phyloP scores from a whole-genome alignment of 2,113 vertebrate species.

The Lathamus discolor region DNA sequence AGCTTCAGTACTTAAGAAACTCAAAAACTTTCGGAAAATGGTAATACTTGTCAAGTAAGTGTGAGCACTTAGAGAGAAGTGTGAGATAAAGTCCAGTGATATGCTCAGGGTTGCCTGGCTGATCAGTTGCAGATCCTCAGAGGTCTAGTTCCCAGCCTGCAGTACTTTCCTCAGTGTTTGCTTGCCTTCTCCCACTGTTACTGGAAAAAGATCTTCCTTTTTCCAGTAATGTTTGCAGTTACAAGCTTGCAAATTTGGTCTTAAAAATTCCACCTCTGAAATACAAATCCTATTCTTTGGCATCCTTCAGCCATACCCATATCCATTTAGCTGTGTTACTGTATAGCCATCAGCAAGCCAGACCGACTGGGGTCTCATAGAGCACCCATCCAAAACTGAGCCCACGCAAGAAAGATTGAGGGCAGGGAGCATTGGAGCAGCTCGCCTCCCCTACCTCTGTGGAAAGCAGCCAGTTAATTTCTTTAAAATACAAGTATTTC shows the following conservation, averaged over 20 bases:
- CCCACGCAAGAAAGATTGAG: background rate
- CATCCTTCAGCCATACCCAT: background rate
- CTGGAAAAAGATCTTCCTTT: background rate
- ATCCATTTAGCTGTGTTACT: background rate
- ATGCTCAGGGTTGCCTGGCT: background rate
- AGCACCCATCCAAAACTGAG: background rate
- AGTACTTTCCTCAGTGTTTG: background rate
- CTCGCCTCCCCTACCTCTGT: background rate
- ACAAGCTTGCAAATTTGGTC: background rate
- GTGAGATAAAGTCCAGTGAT: background rate
- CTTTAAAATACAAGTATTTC: background rate
- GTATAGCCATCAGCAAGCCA: background rate
- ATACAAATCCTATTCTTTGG: background rate
- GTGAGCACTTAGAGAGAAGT: background rate
- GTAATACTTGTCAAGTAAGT: background rate
- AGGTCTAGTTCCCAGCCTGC: background rate
- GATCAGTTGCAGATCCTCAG: background rate
- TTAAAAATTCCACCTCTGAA: background rate
- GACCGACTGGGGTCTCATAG: background rate
- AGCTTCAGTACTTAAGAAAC: background rate
- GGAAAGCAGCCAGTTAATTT: constrained; percentile 36
- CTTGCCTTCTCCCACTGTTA: background rate
- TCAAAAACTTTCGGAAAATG: background rate
- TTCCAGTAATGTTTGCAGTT: background rate
- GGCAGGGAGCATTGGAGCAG: background rate